Evolutionary conservation across 2,113 vertebrate genomes (phyloP), one percentile per base, ranked within the genome.

Genomic region (Lagopus leucura): DNA sequence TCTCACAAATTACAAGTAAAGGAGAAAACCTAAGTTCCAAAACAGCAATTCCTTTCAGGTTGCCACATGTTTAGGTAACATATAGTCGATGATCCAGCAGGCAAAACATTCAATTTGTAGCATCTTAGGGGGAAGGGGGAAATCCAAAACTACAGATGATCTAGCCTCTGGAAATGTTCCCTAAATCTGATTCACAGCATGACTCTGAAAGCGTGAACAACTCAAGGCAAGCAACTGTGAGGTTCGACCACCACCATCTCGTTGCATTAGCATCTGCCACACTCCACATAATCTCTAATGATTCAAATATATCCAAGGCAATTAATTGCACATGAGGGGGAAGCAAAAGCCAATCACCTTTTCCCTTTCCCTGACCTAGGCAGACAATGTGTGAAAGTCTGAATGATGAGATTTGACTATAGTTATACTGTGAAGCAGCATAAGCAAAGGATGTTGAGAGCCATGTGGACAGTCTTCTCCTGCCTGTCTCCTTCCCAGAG

Each of bases 191-290:
- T n/a, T 20, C 15, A 36, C 28, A 34, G 28, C 12, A 25, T 14
- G 50, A 65, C 24, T 43, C 16, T 70, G 38, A 85, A 45, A 1
- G 0, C 6, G 3, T 48, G n/a, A 77, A 78, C 25, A 65, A 50
- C 47, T 40, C 27, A 71, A 81, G 13, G 27, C 32, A 71, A 50
- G n/a, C 16, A 81, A 21, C 36, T 1, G 0, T 0, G 0, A 80
- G 20, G 38, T 17, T 43, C 50, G 28, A 47, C 27, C 34, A 15
- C 38, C 20, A 82, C 20, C 9, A 72, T 18, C 34, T 67, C 42
- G 16, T 27, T 64, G 22, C 18, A 55, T 76, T 67, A 72, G 18
- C 8, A 12, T 30, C 70, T 4, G 1, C 28, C 36, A 70, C 42
- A 52, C 21, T 18, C 38, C 27, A 38, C 45, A 7, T 7, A 57